Conservation (phyloP, 1,140 invertebrate genomes). For the Steinernema feltiae region DNA sequence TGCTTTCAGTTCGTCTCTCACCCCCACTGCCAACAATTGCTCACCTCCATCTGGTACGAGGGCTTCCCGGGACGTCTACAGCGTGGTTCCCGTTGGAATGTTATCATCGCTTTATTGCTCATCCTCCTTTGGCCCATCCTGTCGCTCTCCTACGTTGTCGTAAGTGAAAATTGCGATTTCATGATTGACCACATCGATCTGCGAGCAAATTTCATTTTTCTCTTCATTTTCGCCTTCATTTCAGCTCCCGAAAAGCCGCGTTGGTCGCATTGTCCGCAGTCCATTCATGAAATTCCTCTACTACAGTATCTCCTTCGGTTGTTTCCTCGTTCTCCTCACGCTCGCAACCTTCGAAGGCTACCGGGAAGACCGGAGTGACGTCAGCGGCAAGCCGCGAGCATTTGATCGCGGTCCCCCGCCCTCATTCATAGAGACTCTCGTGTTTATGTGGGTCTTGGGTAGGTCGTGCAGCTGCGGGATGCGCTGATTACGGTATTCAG, state of each 20-base stretch:
- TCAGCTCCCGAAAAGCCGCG: conserved; percentile 68
- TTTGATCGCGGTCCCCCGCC: conserved; percentile 74
- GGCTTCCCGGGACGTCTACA: conserved; percentile 78
- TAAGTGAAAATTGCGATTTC: too few relatives aligned
- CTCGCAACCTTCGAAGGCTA: conserved; percentile 72
- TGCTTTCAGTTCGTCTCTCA: conserved; percentile 77
- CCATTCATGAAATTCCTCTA: conserved; percentile 90
- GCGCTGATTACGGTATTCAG: conserved; percentile 61
- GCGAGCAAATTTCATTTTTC: conserved; percentile 27
- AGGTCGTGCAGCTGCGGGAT: conserved; percentile 46
- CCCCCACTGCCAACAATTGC: conserved; percentile 80
- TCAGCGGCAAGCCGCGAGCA: conserved; percentile 67
- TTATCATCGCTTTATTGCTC: conserved; percentile 70
- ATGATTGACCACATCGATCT: too few relatives aligned
- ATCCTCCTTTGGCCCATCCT: conserved; percentile 79
- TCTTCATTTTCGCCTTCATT: background rate
- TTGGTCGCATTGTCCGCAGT: conserved; percentile 77
- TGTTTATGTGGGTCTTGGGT: conserved; percentile 78
- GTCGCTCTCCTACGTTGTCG: conserved; percentile 75
- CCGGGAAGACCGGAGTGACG: conserved; percentile 72
- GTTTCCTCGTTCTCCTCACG: conserved; percentile 67
- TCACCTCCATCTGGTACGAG: conserved; percentile 85
- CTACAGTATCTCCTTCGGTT: conserved; percentile 79
- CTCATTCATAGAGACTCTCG: conserved; percentile 73
- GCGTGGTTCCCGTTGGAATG: conserved; percentile 70